Evolutionary conservation across 1,140 invertebrate species (phyloP), one percentile per base, ranked within the genome.

Genomic region (Cydia fagiglandana): DNA sequence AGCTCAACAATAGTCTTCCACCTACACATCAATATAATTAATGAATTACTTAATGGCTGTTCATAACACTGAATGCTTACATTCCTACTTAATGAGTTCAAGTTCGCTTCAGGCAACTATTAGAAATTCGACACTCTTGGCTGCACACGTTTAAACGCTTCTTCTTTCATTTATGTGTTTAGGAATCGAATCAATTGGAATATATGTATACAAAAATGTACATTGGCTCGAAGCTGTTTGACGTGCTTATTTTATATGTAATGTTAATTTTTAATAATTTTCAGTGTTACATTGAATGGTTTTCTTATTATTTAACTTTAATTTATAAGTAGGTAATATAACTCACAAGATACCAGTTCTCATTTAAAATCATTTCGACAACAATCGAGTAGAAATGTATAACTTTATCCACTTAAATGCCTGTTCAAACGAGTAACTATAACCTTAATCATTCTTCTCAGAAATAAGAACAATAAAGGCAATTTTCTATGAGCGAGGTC

Each of bases 91-190:
- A 86, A 86, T 81, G 82, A 88, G 79, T 86, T 86, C 81, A 84
- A 83, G 83, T 89, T 80, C 83, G 91, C 90, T 93, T 93, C 82
- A 86, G 88, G 86, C 85, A 90, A 91, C 88, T 93, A 90, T 91
- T 93, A 93, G 89, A 88, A 88, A 82, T 83, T 93, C 89, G 90
- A 88, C 91, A 91, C 89, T 92, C 84, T 93, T 91, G 90, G 91
- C 91, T 93, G 91, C 91, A 91, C 90, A 91, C 86, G 90, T 91
- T 91, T 81, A 82, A 84, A 86, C 81, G 91, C 90, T 93, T 93
- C 86, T 86, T 91, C 90, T 91, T 92, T 87, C 88, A 91, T 92
- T 81, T 92, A 83, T 91, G 82, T 92, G 90, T 90, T 91, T 90
- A 91, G 88, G 89, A 84, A 83, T 86, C 81, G 83, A 84, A 84